Evolutionary conservation across 2,797 vertebrate species (phyloP), one percentile per base, ranked within the genome.

Genomic region (Limosa lapponica): DNA sequence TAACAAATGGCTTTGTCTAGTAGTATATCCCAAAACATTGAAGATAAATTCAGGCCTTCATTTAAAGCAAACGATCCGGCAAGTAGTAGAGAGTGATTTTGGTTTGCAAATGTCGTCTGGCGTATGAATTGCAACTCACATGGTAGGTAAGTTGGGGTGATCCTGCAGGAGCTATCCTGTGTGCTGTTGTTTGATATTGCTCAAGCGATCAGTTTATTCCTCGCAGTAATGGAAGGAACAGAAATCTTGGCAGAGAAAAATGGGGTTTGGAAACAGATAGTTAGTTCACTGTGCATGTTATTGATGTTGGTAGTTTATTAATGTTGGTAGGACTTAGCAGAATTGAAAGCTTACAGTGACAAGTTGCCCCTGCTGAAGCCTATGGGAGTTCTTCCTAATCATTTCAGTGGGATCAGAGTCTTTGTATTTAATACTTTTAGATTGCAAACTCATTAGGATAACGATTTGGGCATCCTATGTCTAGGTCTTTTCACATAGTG

Each of bases 81-180:
- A 84, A 44, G 44, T 16, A 22, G 57, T 8, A 61, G 27, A 55
- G 36, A 51, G 22, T 69, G 30, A 17, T 73, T 87, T 69, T 83
- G 39, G 14, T 77, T 57, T 61, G 28, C 28, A 16, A 16, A 20
- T 32, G 32, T 57, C 39, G 7, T n/a, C 32, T 39, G 41, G 24
- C 23, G 3, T 23, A 8, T 27, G n/a, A 79, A 62, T 34, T 32
- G 25, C 27, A 43, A 6, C 48, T 46, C 10, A 1, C 0, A 1
- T 24, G 41, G 59, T 48, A 7, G 0, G 0, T 27, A 43, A 11
- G 24, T 14, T n/a, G 37, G 1, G 3, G 52, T 44, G 67, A 46
- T 59, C 30, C 41, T 54, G 24, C 30, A 37, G 77, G 28, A 70
- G 11, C 27, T 86, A 2, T 51, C 0, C 7, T 13, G 3, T 6